A percentile compares a stretch with the other conserved stretches of the same genome.
Conservation (phyloP, 2,797 vertebrate genomes). For the Sparidentex hasta region DNA sequence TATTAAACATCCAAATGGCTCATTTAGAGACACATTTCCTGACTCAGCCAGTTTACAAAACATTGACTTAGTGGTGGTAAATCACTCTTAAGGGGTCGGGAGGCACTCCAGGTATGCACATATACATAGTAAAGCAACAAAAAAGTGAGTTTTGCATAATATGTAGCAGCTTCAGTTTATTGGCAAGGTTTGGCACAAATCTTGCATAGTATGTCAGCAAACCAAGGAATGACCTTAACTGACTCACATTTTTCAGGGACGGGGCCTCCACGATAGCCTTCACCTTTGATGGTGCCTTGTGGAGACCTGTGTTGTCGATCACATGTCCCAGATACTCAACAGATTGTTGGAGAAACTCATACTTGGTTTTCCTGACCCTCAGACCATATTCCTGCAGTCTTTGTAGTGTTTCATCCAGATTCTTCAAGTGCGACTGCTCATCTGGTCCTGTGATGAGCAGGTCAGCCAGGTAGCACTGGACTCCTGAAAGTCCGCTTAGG, state of each 20-base stretch:
- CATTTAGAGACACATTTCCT: no score
- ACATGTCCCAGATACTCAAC: constrained; percentile 24
- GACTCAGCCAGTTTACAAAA: no score
- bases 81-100: no score
- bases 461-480: not conserved
- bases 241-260: not conserved
- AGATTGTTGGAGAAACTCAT: constrained; percentile 22
- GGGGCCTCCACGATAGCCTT: constrained; percentile 11
- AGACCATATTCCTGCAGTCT: not conserved
- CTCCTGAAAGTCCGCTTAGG: not conserved
- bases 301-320: not conserved
- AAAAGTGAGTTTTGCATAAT: no score
- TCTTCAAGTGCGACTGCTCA: not conserved
- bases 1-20: no score
- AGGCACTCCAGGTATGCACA: no score
- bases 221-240: constrained; percentile 19
- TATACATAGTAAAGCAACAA: no score
- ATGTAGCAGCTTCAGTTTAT: not conserved
- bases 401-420: constrained; percentile 18
- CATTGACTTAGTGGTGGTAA: no score
- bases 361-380: constrained; percentile 21
- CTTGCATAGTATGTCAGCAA: constrained; percentile 7
- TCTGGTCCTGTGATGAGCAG: constrained; percentile 13
- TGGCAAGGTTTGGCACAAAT: constrained; percentile 4
- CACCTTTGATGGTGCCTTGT: constrained; percentile 7